Evolutionary conservation across 2,888 invertebrate genomes (phyloP), one percentile per base, ranked within the genome.

Genomic region (Monochamus alternatus): DNA sequence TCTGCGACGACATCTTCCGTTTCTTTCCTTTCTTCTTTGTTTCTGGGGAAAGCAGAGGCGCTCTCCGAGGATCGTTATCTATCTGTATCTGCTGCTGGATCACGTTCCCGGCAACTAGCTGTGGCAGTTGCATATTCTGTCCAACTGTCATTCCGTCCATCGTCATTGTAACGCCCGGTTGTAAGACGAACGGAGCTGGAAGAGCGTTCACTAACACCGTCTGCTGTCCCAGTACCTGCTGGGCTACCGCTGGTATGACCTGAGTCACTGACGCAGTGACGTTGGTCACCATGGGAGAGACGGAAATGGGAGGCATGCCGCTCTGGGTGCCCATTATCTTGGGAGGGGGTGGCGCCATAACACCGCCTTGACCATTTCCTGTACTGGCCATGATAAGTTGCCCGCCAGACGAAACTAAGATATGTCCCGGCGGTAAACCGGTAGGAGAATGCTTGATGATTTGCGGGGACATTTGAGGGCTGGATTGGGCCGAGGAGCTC

Each of bases 181-280:
- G 96, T 60, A 96, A 91, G 5, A 96, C 93, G 81, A 95, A 94
- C 0, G 95, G 95, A 22, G 94, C 91, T 66, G 94, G 94, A 78
- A 96, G 89, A 0, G 96, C 93, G 85, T 96, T 96, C 1, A 97
- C 94, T 5, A 97, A 91, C 0, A 96, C 95, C 0, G 95, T 93
- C 43, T 94, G 94, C 85, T 93, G 95, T 43, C 94, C 94, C 2
- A 95, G 90, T 22, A 95, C 92, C 84, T 93, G 92, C 81, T 93
- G 93, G 1, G 85, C 86, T 0, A 92, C 92, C 0, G 93, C 91
- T 1, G 93, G 92, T 55, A 93, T 91, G 0, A 93, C 92, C 87
- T 94, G 93, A 9, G 92, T 91, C 7, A 93, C 91, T 0, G 94
- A 91, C 0, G 92, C 92, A 0, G 92, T 93, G 1, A 93, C 93